Percentiles rank a stretch among this genome's conserved stretches.
These are phyloP conservation scores for Pandemis heparana DNA, from an alignment of 2,888 invertebrate genomes.

Conservation along the genomic window DNA sequence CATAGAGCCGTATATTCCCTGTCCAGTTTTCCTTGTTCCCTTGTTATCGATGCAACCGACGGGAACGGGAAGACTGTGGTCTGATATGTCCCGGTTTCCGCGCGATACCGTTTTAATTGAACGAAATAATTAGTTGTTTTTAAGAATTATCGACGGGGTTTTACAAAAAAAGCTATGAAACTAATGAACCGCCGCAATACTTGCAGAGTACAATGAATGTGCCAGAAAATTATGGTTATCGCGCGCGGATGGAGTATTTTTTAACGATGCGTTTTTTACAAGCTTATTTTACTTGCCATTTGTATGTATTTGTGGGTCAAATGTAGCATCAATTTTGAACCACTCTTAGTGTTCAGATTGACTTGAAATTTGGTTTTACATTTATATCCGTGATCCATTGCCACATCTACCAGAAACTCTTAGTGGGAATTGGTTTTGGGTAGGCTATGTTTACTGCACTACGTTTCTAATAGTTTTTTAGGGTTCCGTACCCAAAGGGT, in stretches of 20 bases:
- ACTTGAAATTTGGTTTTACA: no score
- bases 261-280: neutral
- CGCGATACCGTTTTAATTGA: constrained; percentile 31
- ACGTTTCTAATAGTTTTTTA: no score
- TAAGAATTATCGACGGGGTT: constrained; percentile 34
- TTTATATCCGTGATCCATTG: no score
- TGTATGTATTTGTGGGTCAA: no score
- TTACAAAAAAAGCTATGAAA: constrained; percentile 9
- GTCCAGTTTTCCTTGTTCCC: constrained; percentile 6
- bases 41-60: neutral
- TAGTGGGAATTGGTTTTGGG: no score
- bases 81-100: constrained; percentile 46
- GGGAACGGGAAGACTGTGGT: constrained; percentile 54
- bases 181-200: neutral
- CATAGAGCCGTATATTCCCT: neutral
- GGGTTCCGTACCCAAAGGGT: no score
- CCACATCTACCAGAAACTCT: no score
- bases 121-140: constrained; percentile 45
- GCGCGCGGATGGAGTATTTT: constrained; percentile 3
- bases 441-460: no score
- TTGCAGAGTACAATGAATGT: constrained; percentile 23
- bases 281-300: neutral
- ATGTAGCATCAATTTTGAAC: no score
- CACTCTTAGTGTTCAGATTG: no score
- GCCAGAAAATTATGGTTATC: constrained; percentile 30